Percentiles rank a stretch among this genome's conserved stretches.
phyloP scores from a whole-genome alignment of 2,113 vertebrate genomes.

The Nothoprocta pentlandii region DNA sequence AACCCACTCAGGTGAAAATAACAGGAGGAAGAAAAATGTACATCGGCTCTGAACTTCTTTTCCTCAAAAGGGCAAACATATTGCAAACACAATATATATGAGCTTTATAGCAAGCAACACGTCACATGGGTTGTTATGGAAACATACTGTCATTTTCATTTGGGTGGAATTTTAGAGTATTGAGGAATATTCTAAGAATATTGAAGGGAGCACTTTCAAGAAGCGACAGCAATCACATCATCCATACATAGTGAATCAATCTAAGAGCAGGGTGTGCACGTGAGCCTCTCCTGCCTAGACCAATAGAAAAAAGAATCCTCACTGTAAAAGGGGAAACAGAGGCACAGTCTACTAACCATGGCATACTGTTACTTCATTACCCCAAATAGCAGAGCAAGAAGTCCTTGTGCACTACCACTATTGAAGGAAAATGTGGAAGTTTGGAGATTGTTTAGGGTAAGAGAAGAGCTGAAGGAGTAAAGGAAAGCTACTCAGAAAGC shows the following conservation, averaged over 20 bases:
- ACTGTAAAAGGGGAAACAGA: not conserved
- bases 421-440: not conserved
- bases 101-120: not conserved
- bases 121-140: not conserved
- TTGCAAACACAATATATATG: not conserved
- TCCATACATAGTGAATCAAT: not conserved
- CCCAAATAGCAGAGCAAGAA: not conserved
- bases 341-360: not conserved
- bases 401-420: not conserved
- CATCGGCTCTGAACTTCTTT: not conserved
- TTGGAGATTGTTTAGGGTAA: not conserved
- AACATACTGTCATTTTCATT: not conserved
- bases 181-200: not conserved
- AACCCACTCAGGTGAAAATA: not conserved
- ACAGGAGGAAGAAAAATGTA: not conserved
- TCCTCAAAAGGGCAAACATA: not conserved
- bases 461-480: not conserved
- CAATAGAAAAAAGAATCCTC: not conserved
- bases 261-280: not conserved
- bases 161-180: not conserved
- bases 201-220: fast-evolving
- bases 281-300: not conserved
- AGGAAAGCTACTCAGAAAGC: not conserved
- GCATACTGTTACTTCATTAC: not conserved
- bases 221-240: not conserved